Evolutionary conservation across 2,113 vertebrate species (phyloP).

Genomic region (Sialia sialis): DNA sequence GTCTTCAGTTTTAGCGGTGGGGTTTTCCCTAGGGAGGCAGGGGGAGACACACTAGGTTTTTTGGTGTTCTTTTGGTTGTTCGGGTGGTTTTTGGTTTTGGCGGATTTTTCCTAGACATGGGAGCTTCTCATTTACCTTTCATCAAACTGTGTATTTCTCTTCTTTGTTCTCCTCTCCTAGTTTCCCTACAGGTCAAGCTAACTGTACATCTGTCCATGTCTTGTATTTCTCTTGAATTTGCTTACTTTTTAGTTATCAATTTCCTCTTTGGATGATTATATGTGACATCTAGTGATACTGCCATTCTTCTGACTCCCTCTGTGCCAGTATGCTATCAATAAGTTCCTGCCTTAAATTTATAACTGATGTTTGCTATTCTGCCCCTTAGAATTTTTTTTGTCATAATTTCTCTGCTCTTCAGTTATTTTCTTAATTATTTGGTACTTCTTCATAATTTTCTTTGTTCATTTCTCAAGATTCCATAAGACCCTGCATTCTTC

Average conservation of each 20-base stretch:
- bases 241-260: neutral
- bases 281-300: neutral
- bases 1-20: neutral
- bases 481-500: neutral
- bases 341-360: neutral
- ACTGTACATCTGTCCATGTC: neutral
- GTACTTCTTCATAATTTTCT: neutral
- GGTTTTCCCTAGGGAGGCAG: neutral
- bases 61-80: neutral
- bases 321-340: neutral
- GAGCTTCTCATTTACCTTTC: neutral
- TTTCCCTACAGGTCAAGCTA: neutral
- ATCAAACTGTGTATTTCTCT: neutral
- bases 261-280: neutral
- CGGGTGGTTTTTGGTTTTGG: fast-evolving
- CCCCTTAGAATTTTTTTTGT: neutral
- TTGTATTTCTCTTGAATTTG: neutral
- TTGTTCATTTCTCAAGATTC: neutral
- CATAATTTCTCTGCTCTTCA: neutral
- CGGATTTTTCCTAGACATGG: neutral
- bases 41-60: neutral
- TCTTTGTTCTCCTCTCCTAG: neutral
- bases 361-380: neutral
- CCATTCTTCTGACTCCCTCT: neutral
- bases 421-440: neutral